Percentiles rank a stretch among this genome's conserved stretches.
Conservation (phyloP, 2,113 vertebrate species). For the Otus sunia region DNA sequence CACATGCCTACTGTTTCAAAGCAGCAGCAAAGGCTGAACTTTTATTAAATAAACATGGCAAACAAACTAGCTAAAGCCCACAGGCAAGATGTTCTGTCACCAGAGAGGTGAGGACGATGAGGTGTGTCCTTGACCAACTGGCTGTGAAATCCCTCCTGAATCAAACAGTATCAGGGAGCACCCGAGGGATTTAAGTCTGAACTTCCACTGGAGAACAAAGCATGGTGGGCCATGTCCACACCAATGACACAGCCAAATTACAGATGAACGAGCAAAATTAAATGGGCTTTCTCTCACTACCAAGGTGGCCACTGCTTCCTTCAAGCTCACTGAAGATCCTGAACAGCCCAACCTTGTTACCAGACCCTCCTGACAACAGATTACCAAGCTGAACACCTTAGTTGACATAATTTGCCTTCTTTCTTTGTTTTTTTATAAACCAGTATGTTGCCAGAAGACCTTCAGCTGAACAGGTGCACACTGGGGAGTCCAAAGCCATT, state of each 20-base stretch:
- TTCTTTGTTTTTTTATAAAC: background rate
- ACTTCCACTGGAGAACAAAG: background rate
- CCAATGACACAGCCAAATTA: accelerated
- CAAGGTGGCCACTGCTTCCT: background rate
- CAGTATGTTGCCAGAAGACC: background rate
- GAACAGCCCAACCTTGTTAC: background rate
- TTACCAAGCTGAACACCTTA: background rate
- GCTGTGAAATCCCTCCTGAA: background rate
- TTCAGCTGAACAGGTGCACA: background rate
- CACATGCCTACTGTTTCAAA: slow-evolving; percentile 19
- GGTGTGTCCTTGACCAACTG: background rate
- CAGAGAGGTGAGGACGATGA: slow-evolving; percentile 32
- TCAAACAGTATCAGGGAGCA: background rate
- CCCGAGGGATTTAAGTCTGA: background rate
- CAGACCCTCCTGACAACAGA: background rate
- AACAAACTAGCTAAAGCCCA: background rate
- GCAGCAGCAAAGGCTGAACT: background rate
- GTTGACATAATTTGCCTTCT: background rate
- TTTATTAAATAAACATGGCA: slow-evolving; percentile 8
- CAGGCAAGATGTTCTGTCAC: slow-evolving; percentile 10
- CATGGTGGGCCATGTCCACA: accelerated
- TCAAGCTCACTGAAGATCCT: background rate
- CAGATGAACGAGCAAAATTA: background rate
- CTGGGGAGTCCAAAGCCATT: background rate
- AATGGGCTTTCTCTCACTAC: background rate